These are phyloP conservation scores for Volucella zonaria DNA, from an alignment of 2,888 invertebrate species.

Conservation along the genomic window DNA sequence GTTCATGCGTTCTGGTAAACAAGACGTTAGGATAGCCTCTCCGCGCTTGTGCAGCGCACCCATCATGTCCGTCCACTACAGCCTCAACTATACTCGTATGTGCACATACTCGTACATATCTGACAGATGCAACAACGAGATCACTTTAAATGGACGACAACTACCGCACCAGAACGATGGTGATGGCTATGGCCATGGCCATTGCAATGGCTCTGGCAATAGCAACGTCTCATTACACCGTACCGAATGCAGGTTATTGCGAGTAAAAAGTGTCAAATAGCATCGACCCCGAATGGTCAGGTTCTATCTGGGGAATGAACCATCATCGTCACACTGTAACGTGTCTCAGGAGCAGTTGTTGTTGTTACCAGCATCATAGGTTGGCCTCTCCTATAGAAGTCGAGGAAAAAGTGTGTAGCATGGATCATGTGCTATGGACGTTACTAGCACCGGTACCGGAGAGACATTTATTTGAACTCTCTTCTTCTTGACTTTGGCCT, in stretches of 20 bases:
- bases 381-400: slow-evolving; percentile 8
- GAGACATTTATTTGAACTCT: slow-evolving; percentile 50
- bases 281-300: slow-evolving; percentile 72
- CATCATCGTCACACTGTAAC: slow-evolving; percentile 26
- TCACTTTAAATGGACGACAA: slow-evolving; percentile 62
- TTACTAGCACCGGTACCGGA: not conserved
- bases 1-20: slow-evolving; percentile 65
- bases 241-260: slow-evolving; percentile 37
- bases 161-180: slow-evolving; percentile 1
- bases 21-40: slow-evolving; percentile 62
- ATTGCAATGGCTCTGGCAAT: not conserved
- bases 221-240: slow-evolving; percentile 54
- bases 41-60: slow-evolving; percentile 18
- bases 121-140: slow-evolving; percentile 63
- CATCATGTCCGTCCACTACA: slow-evolving; percentile 34
- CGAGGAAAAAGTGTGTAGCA: slow-evolving; percentile 56
- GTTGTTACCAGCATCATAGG: not conserved
- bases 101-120: slow-evolving; percentile 36
- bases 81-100: not conserved
- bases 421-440: slow-evolving; percentile 48
- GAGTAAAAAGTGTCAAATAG: slow-evolving; percentile 71
- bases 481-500: not conserved
- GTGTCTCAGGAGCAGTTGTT: slow-evolving; percentile 16
- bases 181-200: not conserved
- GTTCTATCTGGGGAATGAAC: slow-evolving; percentile 53